Evolutionary conservation across 64 coral and sea anemone species (phyloP).

Genomic region (Porites australiensis): DNA sequence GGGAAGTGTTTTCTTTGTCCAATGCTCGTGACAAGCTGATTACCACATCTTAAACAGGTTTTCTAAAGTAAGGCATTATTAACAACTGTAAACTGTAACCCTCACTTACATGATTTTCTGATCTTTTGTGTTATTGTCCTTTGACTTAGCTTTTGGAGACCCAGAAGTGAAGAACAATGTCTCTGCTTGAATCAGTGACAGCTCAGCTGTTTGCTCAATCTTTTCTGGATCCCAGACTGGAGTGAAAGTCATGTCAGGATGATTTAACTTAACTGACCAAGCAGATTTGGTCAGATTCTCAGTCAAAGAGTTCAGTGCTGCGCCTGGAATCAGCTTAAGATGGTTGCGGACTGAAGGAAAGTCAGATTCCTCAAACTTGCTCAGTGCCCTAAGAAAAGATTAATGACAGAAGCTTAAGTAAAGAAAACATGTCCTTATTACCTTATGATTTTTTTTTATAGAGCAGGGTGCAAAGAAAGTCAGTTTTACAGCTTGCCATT

Average conservation of each 20-base stretch:
- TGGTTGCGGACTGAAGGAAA: constrained; percentile 78
- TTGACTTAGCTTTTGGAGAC: constrained; percentile 32
- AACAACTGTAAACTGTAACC: no score
- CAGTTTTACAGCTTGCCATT: no score
- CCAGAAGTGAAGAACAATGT: constrained; percentile 76
- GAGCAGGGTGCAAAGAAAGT: no score
- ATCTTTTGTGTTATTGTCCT: constrained; percentile 71
- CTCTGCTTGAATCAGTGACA: constrained; percentile 86
- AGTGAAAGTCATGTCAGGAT: constrained; percentile 73
- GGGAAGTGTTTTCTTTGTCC: no score
- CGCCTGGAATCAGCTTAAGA: constrained; percentile 87
- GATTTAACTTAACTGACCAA: constrained; percentile 59
- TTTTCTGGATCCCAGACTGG: constrained; percentile 77
- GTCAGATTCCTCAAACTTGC: constrained; percentile 94
- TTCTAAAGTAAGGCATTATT: no score
- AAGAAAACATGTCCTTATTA: no score
- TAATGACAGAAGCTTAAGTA: no score
- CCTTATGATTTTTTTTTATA: no score
- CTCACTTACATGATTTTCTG: constrained; percentile 79
- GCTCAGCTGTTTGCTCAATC: constrained; percentile 80
- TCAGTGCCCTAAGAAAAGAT: constrained; percentile 70
- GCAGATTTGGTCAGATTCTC: constrained; percentile 83
- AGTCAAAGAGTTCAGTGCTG: constrained; percentile 85
- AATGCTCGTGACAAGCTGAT: no score
- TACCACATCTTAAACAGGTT: no score